Base-by-base conservation (phyloP, 2,113 vertebrate genomes). In the Ceyx cyanopectus region DNA sequence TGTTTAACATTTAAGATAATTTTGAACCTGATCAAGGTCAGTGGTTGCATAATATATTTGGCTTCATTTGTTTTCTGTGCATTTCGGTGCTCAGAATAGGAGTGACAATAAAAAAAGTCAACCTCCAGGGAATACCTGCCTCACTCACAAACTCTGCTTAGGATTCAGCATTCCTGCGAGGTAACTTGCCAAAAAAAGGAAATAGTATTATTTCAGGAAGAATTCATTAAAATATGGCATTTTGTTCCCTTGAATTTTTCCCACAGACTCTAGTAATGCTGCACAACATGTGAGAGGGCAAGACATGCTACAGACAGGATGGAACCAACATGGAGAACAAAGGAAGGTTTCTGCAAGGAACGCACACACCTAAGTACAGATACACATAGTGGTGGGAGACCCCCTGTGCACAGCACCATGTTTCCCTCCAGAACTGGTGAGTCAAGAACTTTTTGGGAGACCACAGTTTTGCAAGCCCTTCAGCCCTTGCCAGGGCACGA, bases 21-120 rank as follows among this genome's bases (percentile, higher is more conserved):
- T 97, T 90, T 92, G 89, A 97, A 97, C 95, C 89, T 57, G 74
- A 90, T 40, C 95, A 97, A 98, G 97, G 98, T 97, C 97, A 97
- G 61, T 37, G 1, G 85, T 15, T 92, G 81, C 87, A 91, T 91
- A 94, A 92, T 63, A 56, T 26, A 45, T 81, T 93, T 86, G 40
- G 79, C 72, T 81, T 74, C 17, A 5, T 27, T 43, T 46, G 58
- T 74, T 91, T 63, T 69, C 73, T 72, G 19, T 4, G 51, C 0
- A 0, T 69, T 21, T 41, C 32, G 78, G 30, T 53, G 60, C 50
- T 63, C 37, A 50, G 27, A 66, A 54, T 3, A 58, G 50, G 86
- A 68, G 34, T n/a, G 6, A 37, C 9, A 46, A 58, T 72, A 40
- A n/a, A 90, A 84, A 84, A 63, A 11, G 5, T 19, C 70, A 41